Conservation (phyloP, 2,888 invertebrate genomes). For the Ptychoptera albimana region DNA sequence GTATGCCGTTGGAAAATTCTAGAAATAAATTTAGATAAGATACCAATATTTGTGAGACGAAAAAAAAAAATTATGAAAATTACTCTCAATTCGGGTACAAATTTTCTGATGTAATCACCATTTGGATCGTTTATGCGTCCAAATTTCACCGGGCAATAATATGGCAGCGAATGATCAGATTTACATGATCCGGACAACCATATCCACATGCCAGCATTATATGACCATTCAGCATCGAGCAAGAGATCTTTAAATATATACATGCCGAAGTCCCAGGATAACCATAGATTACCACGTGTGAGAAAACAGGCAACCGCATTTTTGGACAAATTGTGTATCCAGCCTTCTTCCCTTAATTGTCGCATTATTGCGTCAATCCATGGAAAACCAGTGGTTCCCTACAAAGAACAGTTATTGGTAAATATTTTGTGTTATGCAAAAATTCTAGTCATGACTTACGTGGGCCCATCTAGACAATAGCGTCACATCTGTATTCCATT, state of each 20-base stretch:
- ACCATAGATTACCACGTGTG: constrained; percentile 72
- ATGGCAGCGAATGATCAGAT: constrained; percentile 76
- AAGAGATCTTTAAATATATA: constrained; percentile 73
- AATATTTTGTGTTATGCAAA: not conserved
- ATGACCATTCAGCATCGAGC: constrained; percentile 74
- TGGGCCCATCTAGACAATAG: not conserved
- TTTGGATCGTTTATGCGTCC: constrained; percentile 73
- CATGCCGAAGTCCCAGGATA: constrained; percentile 66
- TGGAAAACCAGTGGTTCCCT: constrained; percentile 54
- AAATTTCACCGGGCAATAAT: constrained; percentile 69
- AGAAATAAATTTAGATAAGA: constrained; percentile 27
- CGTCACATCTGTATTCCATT: too few relatives aligned
- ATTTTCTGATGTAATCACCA: constrained; percentile 70
- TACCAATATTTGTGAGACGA: too few relatives aligned
- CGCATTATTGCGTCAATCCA: constrained; percentile 85
- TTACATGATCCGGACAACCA: constrained; percentile 77
- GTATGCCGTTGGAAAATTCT: constrained; percentile 46
- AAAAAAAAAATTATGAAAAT: not conserved
- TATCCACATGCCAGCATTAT: constrained; percentile 83
- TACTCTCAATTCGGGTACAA: constrained; percentile 13
- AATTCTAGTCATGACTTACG: not conserved
- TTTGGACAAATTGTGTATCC: constrained; percentile 78
- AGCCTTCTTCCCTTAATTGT: constrained; percentile 71
- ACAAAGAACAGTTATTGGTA: not conserved
- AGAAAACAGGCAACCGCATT: constrained; percentile 82